Conservation (phyloP, 1,140 invertebrate genomes). For the Zaprionus ghesquierei region DNA sequence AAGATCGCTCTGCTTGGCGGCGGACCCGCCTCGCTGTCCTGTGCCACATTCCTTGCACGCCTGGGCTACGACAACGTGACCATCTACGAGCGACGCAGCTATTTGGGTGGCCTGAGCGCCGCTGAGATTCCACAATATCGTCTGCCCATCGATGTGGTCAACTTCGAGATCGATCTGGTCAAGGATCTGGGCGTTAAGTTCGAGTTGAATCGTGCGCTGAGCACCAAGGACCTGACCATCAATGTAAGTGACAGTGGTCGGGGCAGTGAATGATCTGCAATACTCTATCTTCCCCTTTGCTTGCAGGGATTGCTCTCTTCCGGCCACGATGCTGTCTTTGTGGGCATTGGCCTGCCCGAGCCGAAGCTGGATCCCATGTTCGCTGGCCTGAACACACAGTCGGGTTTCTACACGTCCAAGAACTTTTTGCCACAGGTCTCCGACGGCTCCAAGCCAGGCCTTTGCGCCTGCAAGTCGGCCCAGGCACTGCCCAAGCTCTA, state of each 20-base stretch:
- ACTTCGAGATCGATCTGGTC: constrained; percentile 96
- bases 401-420: constrained; percentile 98
- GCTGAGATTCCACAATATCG: constrained; percentile 99
- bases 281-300: background rate
- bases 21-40: constrained; percentile 98
- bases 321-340: constrained; percentile 92
- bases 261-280: background rate
- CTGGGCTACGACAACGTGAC: constrained; percentile 96
- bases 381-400: constrained; percentile 87
- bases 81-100: constrained; percentile 95
- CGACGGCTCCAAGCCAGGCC: constrained; percentile 93
- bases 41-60: constrained; percentile 96
- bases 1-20: constrained; percentile 96
- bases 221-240: constrained; percentile 87
- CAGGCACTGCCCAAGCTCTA: constrained; percentile 87
- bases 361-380: constrained; percentile 93
- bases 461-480: constrained; percentile 90
- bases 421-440: constrained; percentile 95
- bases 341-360: constrained; percentile 97
- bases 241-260: constrained; percentile 83
- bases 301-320: constrained; percentile 86
- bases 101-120: constrained; percentile 93
- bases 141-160: constrained; percentile 94
- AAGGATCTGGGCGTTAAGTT: constrained; percentile 97
- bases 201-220: constrained; percentile 86